These are phyloP conservation scores for Pygoscelis antarcticus DNA, from an alignment of 2,113 vertebrate genomes.

Conservation along the genomic window DNA sequence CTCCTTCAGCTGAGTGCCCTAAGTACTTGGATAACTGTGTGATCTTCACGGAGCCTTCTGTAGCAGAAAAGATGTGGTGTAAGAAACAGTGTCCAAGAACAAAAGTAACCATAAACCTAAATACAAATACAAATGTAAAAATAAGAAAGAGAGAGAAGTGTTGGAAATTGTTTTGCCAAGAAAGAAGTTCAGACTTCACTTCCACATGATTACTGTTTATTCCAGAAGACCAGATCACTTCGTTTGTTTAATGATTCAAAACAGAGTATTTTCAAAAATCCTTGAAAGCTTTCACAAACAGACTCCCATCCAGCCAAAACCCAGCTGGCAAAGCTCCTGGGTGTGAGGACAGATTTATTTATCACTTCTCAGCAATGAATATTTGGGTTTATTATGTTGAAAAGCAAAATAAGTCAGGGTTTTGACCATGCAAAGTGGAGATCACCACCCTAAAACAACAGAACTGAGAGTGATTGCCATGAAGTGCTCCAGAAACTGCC, in stretches of 20 bases:
- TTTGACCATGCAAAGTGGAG: background rate
- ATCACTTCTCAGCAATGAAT: constrained; percentile 5
- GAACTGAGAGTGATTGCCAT: background rate
- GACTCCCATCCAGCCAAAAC: constrained; percentile 25
- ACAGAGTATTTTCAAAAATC: constrained; percentile 35
- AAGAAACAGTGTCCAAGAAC: background rate
- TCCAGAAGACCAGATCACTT: constrained; percentile 11
- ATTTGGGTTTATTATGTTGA: background rate
- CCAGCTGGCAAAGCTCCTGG: constrained; percentile 43
- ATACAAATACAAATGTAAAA: background rate
- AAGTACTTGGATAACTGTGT: background rate
- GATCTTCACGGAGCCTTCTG: background rate
- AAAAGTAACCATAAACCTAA: background rate
- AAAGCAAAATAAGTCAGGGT: background rate
- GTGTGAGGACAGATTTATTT: constrained; percentile 38
- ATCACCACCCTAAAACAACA: background rate
- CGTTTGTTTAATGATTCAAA: background rate
- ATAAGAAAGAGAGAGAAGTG: background rate
- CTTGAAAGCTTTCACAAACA: constrained; percentile 42
- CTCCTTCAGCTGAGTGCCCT: background rate
- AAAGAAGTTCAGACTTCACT: background rate
- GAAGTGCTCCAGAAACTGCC: background rate
- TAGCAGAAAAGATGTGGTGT: background rate
- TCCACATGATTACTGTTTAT: background rate
- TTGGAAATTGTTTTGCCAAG: background rate